phyloP scores from a whole-genome alignment of 2,797 vertebrate genomes.

The Notamacropus eugenii region DNA sequence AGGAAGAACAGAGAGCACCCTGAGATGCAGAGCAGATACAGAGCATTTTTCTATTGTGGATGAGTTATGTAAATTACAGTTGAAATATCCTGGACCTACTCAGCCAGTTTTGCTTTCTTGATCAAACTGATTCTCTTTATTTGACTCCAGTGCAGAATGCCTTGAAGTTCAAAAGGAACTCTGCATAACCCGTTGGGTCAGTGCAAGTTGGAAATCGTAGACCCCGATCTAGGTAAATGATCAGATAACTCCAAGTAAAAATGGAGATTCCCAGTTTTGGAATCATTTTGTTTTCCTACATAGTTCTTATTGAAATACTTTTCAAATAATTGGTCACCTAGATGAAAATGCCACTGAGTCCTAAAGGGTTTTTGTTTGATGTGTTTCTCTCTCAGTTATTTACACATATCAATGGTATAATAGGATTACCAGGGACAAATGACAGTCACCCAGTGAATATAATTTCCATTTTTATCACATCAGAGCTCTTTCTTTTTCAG shows the following conservation, averaged over 20 bases:
- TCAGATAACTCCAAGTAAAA: background rate
- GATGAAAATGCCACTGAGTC: background rate
- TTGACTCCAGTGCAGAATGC: background rate
- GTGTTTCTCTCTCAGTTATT: background rate
- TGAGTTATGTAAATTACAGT: background rate
- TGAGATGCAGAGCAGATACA: background rate
- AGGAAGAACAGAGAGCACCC: background rate
- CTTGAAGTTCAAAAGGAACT: conserved; percentile 24
- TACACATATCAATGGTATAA: background rate
- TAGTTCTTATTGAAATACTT: background rate
- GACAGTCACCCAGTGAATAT: too few species aligned
- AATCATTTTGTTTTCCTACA: background rate
- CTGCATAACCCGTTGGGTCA: background rate
- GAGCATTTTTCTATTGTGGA: background rate
- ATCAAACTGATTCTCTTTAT: background rate
- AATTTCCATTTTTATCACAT: background rate
- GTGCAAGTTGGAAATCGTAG: background rate
- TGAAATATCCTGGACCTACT: background rate
- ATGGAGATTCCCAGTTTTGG: background rate
- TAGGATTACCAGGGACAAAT: background rate
- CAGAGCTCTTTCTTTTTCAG: background rate
- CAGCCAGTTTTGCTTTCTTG: background rate
- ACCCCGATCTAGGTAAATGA: background rate
- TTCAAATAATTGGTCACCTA: background rate
- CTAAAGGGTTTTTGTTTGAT: background rate